Evolutionary conservation across 2,113 vertebrate genomes (phyloP).

Genomic region (Lamprotornis superbus): DNA sequence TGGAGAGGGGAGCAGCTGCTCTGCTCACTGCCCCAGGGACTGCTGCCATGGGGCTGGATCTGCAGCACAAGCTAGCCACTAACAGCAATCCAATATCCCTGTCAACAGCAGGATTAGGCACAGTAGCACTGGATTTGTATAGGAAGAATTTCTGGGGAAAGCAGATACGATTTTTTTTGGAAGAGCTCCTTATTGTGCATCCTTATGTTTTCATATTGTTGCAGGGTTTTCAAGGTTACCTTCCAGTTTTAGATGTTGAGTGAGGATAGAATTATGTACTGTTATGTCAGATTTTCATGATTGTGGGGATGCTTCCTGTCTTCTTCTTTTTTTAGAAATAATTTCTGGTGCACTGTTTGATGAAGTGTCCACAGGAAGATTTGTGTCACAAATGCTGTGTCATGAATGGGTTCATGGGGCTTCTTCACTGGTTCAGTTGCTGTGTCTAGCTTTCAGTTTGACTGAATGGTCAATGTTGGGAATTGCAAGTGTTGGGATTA

Average conservation of each 20-base stretch:
- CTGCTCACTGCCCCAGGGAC: not conserved
- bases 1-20: not conserved
- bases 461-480: not conserved
- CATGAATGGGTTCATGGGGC: not conserved
- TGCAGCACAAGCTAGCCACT: not conserved
- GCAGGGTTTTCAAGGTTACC: not conserved
- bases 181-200: not conserved
- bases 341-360: not conserved
- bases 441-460: not conserved
- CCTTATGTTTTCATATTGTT: not conserved
- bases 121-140: not conserved
- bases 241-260: not conserved
- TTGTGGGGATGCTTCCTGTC: not conserved
- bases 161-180: not conserved
- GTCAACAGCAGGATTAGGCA: not conserved
- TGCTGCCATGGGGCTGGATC: not conserved
- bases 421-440: accelerated
- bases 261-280: not conserved
- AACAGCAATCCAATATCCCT: not conserved
- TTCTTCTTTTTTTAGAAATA: not conserved
- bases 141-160: not conserved
- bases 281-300: not conserved
- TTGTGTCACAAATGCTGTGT: not conserved
- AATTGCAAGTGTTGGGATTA: not conserved
- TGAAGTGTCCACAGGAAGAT: not conserved